phyloP scores from a whole-genome alignment of 2,888 invertebrate genomes.

The Eupsilia transversa region DNA sequence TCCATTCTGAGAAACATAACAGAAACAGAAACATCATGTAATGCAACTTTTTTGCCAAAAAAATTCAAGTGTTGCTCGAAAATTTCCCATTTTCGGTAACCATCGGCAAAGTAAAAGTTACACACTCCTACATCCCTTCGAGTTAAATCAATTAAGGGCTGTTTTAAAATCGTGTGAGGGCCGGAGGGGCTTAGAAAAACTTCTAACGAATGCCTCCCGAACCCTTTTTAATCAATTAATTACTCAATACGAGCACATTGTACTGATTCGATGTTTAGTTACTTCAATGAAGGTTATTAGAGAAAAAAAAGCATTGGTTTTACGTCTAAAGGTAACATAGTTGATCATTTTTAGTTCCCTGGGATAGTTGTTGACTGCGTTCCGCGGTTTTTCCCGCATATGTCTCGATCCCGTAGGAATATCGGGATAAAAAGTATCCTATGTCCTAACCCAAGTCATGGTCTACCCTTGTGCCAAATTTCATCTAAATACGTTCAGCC shows the following conservation, averaged over 20 bases:
- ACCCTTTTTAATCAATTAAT: conserved; percentile 89
- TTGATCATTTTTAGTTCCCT: background rate
- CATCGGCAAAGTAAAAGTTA: conserved; percentile 65
- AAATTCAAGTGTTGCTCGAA: conserved; percentile 58
- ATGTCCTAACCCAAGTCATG: too few relatives aligned
- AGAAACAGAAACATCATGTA: conserved; percentile 18
- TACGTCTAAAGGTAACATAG: background rate
- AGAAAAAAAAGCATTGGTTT: background rate
- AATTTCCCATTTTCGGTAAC: conserved; percentile 55
- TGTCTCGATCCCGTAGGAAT: too few relatives aligned
- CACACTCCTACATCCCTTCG: conserved; percentile 75
- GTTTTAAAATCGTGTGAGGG: conserved; percentile 76
- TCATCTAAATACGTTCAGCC: too few relatives aligned
- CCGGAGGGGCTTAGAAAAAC: conserved; percentile 80
- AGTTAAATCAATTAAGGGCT: conserved; percentile 86
- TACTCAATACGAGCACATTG: conserved; percentile 84
- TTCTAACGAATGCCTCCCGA: conserved; percentile 85
- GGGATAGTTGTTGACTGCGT: background rate
- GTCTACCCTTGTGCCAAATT: too few relatives aligned
- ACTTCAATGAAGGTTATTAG: conserved; percentile 6
- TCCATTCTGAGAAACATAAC: too few relatives aligned
- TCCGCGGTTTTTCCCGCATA: too few relatives aligned
- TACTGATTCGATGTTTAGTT: conserved; percentile 70
- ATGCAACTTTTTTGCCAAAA: conserved; percentile 31
- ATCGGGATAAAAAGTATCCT: too few relatives aligned